phyloP scores from a whole-genome alignment of 2,797 vertebrate species.

The Pangasius mekongensis region DNA sequence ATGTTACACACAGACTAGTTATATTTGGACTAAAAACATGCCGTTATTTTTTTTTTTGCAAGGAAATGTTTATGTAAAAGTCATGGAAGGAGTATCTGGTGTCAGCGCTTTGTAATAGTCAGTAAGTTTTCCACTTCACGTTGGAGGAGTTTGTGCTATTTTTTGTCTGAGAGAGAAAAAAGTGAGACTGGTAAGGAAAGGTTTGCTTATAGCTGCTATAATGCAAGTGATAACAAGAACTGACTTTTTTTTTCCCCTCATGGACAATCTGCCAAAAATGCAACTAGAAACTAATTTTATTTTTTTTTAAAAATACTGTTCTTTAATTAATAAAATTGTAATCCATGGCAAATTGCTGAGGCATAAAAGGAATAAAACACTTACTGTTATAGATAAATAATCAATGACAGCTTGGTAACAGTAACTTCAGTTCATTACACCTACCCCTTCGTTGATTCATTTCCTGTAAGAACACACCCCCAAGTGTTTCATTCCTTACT shows the following conservation, averaged over 20 bases:
- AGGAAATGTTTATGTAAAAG: background rate
- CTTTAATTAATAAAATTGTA: background rate
- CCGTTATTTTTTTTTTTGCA: background rate
- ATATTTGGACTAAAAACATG: background rate
- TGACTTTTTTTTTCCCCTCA: background rate
- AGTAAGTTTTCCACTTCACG: background rate
- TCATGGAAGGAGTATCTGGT: background rate
- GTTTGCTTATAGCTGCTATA: background rate
- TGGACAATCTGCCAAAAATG: background rate
- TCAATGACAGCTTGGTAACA: background rate
- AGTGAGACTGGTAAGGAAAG: too few relatives aligned
- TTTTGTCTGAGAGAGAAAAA: too few relatives aligned
- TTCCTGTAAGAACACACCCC: background rate
- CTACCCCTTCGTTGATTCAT: too few relatives aligned
- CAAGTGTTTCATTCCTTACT: background rate
- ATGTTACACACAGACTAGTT: background rate
- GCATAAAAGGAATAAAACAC: background rate
- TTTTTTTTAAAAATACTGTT: background rate
- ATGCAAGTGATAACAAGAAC: background rate
- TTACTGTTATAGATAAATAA: background rate
- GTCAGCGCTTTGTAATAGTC: too few relatives aligned
- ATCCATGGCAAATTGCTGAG: background rate
- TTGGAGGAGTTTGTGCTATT: too few relatives aligned
- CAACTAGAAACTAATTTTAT: background rate
- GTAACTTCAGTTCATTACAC: background rate